Conservation (phyloP, 2,797 vertebrate genomes). For the Intellagama lesueurii region DNA sequence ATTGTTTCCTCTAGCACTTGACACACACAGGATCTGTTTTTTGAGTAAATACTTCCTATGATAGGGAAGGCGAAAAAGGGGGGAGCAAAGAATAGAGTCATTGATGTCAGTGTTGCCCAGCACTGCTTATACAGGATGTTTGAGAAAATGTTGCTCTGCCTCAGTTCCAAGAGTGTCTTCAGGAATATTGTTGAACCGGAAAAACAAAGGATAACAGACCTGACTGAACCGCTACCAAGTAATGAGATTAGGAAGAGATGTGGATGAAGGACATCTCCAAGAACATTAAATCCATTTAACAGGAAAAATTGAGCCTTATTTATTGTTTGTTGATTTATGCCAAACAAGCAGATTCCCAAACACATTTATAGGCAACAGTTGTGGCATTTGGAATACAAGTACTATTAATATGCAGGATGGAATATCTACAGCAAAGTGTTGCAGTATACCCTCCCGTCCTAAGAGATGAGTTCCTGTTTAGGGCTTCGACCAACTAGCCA, state of each 20-base stretch:
- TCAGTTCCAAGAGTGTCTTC: constrained; percentile 15
- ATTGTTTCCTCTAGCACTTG: constrained; percentile 61
- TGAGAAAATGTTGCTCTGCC: neutral
- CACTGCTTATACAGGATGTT: constrained; percentile 24
- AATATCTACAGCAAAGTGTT: neutral
- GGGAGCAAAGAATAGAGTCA: neutral
- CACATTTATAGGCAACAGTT: constrained; percentile 10
- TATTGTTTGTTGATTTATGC: constrained; percentile 21
- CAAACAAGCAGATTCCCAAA: constrained; percentile 9
- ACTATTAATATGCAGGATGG: neutral
- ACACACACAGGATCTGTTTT: constrained; percentile 22
- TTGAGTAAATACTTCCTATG: constrained; percentile 46
- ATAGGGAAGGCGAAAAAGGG: constrained; percentile 26
- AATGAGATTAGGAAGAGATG: constrained; percentile 13
- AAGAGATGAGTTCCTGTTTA: neutral
- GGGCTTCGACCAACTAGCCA: neutral
- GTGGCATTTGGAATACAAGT: too few relatives aligned
- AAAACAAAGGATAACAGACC: neutral
- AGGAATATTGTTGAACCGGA: constrained; percentile 27
- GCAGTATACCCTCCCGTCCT: neutral
- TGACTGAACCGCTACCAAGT: neutral
- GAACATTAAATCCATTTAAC: neutral
- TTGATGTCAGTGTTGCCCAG: constrained; percentile 31
- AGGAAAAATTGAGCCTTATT: constrained; percentile 26
- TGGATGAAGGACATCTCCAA: neutral